Conservation (phyloP, 2,888 invertebrate genomes). For the Macrosoma leucophasiata region DNA sequence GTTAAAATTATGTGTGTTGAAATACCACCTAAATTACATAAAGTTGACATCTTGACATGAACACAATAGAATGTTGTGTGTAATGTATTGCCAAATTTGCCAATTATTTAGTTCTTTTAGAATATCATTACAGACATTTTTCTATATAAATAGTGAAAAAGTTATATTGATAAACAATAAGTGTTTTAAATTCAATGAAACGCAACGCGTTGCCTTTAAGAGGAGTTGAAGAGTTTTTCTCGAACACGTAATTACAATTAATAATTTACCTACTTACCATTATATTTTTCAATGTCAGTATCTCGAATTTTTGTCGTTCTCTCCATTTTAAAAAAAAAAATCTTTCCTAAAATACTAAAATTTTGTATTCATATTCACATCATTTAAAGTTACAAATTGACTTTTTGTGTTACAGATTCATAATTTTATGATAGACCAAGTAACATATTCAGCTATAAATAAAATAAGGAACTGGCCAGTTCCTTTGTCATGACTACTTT, state of each 20-base stretch:
- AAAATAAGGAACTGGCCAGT: conserved; percentile 59
- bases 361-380: conserved; percentile 33
- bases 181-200: too few species aligned
- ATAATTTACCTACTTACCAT: conserved; percentile 36
- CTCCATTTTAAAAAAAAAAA: conserved; percentile 23
- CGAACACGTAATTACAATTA: too few species aligned
- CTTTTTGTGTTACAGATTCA: conserved; percentile 42
- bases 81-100: too few species aligned
- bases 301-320: conserved; percentile 21
- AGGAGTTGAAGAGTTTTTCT: too few species aligned
- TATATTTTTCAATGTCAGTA: conserved; percentile 31
- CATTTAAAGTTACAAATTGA: conserved; percentile 32
- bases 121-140: too few species aligned
- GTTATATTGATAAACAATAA: too few species aligned
- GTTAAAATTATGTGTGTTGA: conserved; percentile 20
- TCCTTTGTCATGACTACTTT: conserved; percentile 56
- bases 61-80: too few species aligned
- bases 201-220: too few species aligned
- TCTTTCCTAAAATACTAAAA: conserved; percentile 24
- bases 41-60: too few species aligned
- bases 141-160: too few species aligned
- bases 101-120: too few species aligned
- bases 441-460: conserved; percentile 52
- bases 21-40: too few species aligned
- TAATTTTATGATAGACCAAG: conserved; percentile 38